Evolutionary conservation across 2,113 vertebrate genomes (phyloP).

Genomic region (Pterocles orientalis): DNA sequence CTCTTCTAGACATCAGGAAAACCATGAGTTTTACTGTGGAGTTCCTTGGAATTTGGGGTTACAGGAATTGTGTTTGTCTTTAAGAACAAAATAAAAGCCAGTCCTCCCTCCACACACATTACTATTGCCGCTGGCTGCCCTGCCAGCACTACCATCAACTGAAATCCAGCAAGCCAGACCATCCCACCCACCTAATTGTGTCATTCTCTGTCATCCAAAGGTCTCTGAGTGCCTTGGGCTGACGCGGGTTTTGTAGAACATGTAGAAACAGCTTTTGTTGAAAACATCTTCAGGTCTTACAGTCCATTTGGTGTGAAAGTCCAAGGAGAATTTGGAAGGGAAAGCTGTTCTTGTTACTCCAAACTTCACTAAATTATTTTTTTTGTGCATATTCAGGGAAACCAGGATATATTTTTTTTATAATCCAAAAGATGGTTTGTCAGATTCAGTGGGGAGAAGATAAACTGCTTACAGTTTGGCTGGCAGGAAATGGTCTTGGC

Average conservation of each 20-base stretch:
- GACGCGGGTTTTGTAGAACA: neutral
- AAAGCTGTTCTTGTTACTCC: neutral
- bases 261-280: neutral
- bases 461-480: neutral
- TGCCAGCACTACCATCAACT: neutral
- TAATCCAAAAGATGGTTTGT: neutral
- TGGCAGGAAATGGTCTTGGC: constrained; percentile 14
- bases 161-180: neutral
- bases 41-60: neutral
- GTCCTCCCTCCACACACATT: rapidly evolving
- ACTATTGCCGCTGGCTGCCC: neutral
- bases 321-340: neutral
- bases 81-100: neutral
- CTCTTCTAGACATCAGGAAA: neutral
- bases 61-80: neutral
- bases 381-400: neutral
- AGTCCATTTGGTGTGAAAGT: neutral
- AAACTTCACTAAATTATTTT: neutral
- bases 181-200: neutral
- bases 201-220: neutral
- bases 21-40: neutral
- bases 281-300: neutral
- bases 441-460: neutral
- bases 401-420: neutral
- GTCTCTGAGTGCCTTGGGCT: neutral